These are phyloP conservation scores for Aporophyla lueneburgensis DNA, from an alignment of 2,888 invertebrate genomes.

Conservation along the genomic window DNA sequence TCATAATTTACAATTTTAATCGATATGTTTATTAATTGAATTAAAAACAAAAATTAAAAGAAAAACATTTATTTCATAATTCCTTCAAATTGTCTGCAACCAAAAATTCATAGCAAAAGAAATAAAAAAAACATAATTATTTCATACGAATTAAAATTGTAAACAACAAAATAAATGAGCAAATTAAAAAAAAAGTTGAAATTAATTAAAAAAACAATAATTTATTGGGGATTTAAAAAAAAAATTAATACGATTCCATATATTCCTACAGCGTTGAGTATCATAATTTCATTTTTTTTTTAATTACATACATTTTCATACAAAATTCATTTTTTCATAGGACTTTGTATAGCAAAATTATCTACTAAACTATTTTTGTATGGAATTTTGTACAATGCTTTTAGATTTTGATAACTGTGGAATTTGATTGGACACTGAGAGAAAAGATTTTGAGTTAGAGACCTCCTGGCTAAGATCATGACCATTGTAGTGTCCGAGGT, in stretches of 20 bases:
- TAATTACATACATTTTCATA: constrained; percentile 58
- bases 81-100: constrained; percentile 21
- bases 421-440: not conserved
- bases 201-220: constrained; percentile 63
- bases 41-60: constrained; percentile 34
- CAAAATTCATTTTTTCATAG: constrained; percentile 53
- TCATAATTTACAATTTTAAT: constrained; percentile 64
- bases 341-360: constrained; percentile 37
- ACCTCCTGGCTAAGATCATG: too few relatives aligned
- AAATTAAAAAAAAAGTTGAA: constrained; percentile 8
- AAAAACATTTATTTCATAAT: constrained; percentile 20
- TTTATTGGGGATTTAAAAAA: constrained; percentile 64
- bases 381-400: constrained; percentile 2
- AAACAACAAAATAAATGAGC: constrained; percentile 49
- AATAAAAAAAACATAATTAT: not conserved
- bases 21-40: constrained; percentile 40
- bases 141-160: constrained; percentile 55
- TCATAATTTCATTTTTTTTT: constrained; percentile 72
- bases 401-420: not conserved
- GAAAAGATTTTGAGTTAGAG: not conserved
- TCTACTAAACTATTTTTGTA: constrained; percentile 44
- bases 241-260: constrained; percentile 70
- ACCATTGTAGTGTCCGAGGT: too few relatives aligned
- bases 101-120: constrained; percentile 21
- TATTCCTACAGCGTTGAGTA: constrained; percentile 73